Conservation (phyloP, 1,140 invertebrate genomes). For the Brachionus manjavacas region DNA sequence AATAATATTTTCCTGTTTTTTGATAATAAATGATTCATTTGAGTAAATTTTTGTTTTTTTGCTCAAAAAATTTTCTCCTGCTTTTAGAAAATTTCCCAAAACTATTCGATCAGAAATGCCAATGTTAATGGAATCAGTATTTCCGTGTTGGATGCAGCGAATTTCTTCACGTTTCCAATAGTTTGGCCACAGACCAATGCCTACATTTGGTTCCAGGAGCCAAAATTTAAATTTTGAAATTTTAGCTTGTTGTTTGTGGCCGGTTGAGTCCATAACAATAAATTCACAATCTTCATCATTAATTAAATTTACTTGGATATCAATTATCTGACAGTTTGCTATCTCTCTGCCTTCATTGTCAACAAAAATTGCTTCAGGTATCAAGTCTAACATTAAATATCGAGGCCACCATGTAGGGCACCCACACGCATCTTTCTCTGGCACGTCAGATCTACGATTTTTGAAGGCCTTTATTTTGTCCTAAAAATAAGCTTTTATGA, state of each 20-base stretch:
- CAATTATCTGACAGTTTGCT: not conserved
- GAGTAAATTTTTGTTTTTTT: not conserved
- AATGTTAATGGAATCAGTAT: not conserved
- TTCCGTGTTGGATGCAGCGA: not conserved
- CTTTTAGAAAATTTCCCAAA: not conserved
- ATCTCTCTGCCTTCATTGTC: not conserved
- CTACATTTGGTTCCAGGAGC: not conserved
- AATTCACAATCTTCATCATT: not conserved
- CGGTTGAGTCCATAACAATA: not conserved
- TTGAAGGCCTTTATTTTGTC: not conserved
- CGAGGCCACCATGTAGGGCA: not conserved
- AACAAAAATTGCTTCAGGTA: slow-evolving; percentile 2
- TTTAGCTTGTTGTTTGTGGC: not conserved
- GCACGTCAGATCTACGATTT: not conserved
- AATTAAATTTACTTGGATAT: not conserved
- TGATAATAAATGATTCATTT: not conserved
- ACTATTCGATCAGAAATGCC: slow-evolving; percentile 5
- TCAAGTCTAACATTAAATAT: not conserved
- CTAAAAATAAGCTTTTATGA: not conserved
- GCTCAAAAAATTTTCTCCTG: not conserved
- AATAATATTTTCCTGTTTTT: not conserved
- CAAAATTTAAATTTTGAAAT: slow-evolving; percentile 5
- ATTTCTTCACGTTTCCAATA: not conserved
- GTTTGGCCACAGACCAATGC: not conserved
- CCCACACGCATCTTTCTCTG: slow-evolving; percentile 5